Evolutionary conservation across 1,140 invertebrate genomes (phyloP), one percentile per base, ranked within the genome.

Genomic region (Cydia amplana): DNA sequence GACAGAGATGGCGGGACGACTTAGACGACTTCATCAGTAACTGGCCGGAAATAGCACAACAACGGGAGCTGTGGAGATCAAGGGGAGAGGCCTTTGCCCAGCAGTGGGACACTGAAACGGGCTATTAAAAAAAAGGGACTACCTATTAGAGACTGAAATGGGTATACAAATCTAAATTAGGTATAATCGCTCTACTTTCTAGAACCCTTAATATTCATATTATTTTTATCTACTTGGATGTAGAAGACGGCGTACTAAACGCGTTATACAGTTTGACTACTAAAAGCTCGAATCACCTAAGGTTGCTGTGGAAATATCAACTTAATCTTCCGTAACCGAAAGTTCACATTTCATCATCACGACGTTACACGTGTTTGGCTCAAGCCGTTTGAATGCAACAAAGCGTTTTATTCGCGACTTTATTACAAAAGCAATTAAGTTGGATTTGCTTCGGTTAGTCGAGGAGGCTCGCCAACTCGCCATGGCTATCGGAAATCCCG

Each of bases 401-500:
- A 23, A 60, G 6, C 55, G 55, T 23, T 60, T 60, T 23, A 55
- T 55, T 5, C 16, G 7, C 55, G 10, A 60, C 55, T 60, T n/a
- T 60, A 60, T 23, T 23, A 20, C 18, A 4, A 60, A 20, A 12
- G 18, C 18, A 60, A 60, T 60, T 60, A 20, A 4, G 10, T 20
- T 60, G 55, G 20, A 23, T 60, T 60, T 60, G 9, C 55, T 23
- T 60, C 9, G 55, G n/a, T 55, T 20, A 55, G 51, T 60, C 4
- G 20, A 23, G 51, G n/a, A 55, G 20, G 55, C 55, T 60, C 55
- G 16, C 28, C 2, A 28, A 28, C 28, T 28, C 28, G 28, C 51
- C 51, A 23, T 60, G 55, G 55, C 55, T 60, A 60, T 60, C 55
- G 55, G 55, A 60, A 60, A 23, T 60, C 55, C 55, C 55, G 55